These are phyloP conservation scores for Cyprinodon variegatus DNA, from an alignment of 2,113 vertebrate genomes.

Conservation along the genomic window DNA sequence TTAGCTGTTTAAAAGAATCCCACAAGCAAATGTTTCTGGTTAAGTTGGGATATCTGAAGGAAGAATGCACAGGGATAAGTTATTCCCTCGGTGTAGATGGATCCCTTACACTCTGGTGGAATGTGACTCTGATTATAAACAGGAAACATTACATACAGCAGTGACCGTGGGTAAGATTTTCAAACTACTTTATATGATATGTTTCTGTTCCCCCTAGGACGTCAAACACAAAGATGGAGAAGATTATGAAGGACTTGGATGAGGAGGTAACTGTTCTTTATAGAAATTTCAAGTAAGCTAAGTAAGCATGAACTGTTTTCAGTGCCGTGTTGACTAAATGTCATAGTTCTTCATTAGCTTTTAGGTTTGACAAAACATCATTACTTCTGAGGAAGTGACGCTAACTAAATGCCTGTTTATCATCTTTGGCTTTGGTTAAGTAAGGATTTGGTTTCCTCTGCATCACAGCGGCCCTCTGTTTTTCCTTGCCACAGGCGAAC, in stretches of 20 bases:
- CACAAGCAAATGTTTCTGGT: background rate
- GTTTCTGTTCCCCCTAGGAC: constrained; percentile 75
- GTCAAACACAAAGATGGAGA: constrained; percentile 93
- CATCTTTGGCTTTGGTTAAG: constrained; percentile 5
- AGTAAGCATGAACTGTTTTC: background rate
- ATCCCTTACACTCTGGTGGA: background rate
- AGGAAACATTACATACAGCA: background rate
- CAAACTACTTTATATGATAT: background rate
- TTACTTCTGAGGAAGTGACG: background rate
- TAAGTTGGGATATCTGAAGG: background rate
- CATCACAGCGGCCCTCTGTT: constrained; percentile 19
- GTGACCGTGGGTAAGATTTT: background rate
- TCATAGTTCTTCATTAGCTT: background rate
- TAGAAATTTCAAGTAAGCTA: too few relatives aligned
- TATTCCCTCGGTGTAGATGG: background rate
- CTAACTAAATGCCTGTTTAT: constrained; percentile 10
- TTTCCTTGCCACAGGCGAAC: constrained; percentile 68
- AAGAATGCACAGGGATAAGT: background rate
- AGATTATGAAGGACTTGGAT: constrained; percentile 96
- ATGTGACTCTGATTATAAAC: background rate
- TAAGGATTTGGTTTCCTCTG: constrained; percentile 1
- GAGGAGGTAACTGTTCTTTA: constrained; percentile 86
- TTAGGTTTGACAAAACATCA: background rate
- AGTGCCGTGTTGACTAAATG: background rate
- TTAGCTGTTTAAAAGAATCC: background rate